phyloP scores from a whole-genome alignment of 2,797 vertebrate species.

The Dromococcyx pavoninus region DNA sequence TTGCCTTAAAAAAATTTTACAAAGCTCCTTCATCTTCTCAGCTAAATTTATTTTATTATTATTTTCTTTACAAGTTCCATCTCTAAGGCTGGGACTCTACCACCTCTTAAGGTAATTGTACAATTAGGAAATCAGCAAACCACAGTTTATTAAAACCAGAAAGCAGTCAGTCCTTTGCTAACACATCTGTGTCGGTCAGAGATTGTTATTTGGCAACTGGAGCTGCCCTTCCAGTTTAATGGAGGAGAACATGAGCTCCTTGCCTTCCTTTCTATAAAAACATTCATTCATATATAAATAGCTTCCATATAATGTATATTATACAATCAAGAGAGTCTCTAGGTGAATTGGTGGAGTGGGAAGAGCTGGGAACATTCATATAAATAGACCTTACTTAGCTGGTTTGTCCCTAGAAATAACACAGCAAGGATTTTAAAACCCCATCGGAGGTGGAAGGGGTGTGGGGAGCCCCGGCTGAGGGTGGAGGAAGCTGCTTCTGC shows the following conservation, averaged over 20 bases:
- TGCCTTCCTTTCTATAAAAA: slow-evolving; percentile 59
- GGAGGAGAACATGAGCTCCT: slow-evolving; percentile 24
- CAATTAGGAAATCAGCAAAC: slow-evolving; percentile 56
- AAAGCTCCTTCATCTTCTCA: slow-evolving; percentile 78
- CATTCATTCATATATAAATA: slow-evolving; percentile 74
- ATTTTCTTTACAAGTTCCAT: slow-evolving; percentile 7
- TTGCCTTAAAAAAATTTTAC: slow-evolving; percentile 70
- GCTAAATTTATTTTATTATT: slow-evolving; percentile 24
- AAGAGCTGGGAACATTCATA: slow-evolving; percentile 59
- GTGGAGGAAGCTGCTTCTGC: background rate
- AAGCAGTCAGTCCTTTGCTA: slow-evolving; percentile 9
- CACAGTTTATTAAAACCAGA: slow-evolving; percentile 27
- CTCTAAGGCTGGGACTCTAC: slow-evolving; percentile 54
- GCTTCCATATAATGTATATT: slow-evolving; percentile 64
- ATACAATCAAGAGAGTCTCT: slow-evolving; percentile 70
- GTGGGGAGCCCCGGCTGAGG: background rate
- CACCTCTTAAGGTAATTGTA: slow-evolving; percentile 25
- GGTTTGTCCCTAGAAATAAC: background rate
- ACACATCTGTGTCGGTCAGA: background rate
- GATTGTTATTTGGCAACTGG: background rate
- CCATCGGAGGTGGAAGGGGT: background rate
- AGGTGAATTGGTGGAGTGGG: slow-evolving; percentile 45
- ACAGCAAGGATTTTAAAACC: background rate
- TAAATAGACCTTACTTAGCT: slow-evolving; percentile 40
- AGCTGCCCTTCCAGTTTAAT: background rate